phyloP scores from a whole-genome alignment of 2,888 invertebrate genomes.

The Drosophila sordidula region DNA sequence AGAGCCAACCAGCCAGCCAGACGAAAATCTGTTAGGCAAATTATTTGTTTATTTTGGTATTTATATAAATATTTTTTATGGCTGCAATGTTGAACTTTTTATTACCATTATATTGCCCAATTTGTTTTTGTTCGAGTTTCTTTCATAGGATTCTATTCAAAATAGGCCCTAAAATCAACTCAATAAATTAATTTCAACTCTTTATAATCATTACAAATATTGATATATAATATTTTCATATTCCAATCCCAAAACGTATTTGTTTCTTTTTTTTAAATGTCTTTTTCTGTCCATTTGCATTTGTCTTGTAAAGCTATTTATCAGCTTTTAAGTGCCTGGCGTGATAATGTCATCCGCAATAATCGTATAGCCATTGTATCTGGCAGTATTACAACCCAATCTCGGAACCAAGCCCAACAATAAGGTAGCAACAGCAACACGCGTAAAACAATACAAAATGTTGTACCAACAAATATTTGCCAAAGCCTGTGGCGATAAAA shows the following conservation, averaged over 20 bases:
- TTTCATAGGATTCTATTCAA: slow-evolving; percentile 30
- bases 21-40: slow-evolving; percentile 12
- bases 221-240: slow-evolving; percentile 22
- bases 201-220: slow-evolving; percentile 31
- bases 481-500: slow-evolving; percentile 27
- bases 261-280: neutral
- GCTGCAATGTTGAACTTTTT: neutral
- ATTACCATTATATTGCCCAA: slow-evolving; percentile 14
- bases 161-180: neutral
- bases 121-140: neutral
- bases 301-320: slow-evolving; percentile 33
- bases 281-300: slow-evolving; percentile 40
- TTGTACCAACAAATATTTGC: slow-evolving; percentile 33
- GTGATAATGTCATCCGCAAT: slow-evolving; percentile 29
- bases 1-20: neutral
- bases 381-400: slow-evolving; percentile 16
- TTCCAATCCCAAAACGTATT: neutral
- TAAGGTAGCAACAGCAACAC: slow-evolving; percentile 27
- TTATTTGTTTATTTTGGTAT: slow-evolving; percentile 11
- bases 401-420: slow-evolving; percentile 19
- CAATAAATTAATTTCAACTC: slow-evolving; percentile 18
- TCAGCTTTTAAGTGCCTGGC: slow-evolving; percentile 29
- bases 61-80: neutral
- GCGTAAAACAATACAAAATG: slow-evolving; percentile 32
- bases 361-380: slow-evolving; percentile 33